Evolutionary conservation across 2,113 vertebrate species (phyloP).

Genomic region (Monarcha castaneiventris): DNA sequence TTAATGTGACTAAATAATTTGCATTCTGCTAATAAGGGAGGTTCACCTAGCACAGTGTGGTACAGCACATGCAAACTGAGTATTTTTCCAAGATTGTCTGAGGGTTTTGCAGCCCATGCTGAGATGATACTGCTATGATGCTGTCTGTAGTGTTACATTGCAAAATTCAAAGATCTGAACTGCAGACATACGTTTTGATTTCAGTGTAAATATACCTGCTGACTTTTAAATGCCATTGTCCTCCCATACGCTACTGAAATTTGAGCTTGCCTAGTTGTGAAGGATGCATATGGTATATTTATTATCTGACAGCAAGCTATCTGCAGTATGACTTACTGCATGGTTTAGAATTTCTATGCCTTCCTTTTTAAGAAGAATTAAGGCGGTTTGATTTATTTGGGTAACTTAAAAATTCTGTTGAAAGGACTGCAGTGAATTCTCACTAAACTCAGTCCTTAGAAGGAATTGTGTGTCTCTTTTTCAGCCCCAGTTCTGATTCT

Average conservation of each 20-base stretch:
- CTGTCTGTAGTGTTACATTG: background rate
- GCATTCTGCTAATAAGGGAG: background rate
- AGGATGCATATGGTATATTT: background rate
- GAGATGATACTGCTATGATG: background rate
- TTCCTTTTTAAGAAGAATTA: background rate
- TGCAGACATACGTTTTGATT: background rate
- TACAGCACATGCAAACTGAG: background rate
- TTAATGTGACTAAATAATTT: background rate
- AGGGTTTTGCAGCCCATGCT: background rate
- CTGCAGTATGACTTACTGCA: background rate
- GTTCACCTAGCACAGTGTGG: background rate
- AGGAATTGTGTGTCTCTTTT: background rate
- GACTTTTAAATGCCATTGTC: background rate
- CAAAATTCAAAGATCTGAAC: background rate
- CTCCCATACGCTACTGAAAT: background rate
- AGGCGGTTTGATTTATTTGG: background rate
- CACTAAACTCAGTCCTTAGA: background rate
- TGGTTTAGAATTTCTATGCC: background rate
- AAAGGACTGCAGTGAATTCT: background rate
- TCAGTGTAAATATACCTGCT: background rate
- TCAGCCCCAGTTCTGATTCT: constrained; percentile 62
- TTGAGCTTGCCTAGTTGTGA: background rate
- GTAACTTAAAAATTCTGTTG: background rate
- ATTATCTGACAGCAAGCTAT: background rate
- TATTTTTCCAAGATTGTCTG: background rate